These are phyloP conservation scores for Drosophila mayaguana DNA, from an alignment of 2,888 invertebrate genomes.

Conservation along the genomic window DNA sequence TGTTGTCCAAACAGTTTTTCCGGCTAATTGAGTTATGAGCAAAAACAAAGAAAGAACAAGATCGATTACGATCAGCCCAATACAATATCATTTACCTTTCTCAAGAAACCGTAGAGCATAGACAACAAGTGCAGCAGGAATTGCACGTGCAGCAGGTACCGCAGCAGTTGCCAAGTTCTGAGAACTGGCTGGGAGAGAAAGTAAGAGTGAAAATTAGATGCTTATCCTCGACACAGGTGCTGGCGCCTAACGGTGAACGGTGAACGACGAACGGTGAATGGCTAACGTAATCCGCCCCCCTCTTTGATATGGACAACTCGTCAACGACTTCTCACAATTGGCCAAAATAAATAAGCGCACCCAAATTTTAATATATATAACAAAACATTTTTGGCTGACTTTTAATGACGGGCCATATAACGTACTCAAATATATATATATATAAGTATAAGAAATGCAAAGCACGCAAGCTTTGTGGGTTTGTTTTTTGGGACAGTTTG, in stretches of 20 bases:
- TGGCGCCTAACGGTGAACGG: constrained; percentile 59
- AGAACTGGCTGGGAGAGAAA: constrained; percentile 24
- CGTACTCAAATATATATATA: background rate
- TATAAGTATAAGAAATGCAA: constrained; percentile 57
- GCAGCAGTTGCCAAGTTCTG: constrained; percentile 26
- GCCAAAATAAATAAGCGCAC: constrained; percentile 50
- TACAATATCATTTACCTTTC: constrained; percentile 63
- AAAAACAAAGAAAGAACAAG: constrained; percentile 60
- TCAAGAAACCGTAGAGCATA: constrained; percentile 36
- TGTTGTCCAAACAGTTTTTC: constrained; percentile 39
- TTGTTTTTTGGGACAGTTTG: constrained; percentile 61
- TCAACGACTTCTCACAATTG: constrained; percentile 23
- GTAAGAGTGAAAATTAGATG: constrained; percentile 55
- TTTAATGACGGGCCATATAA: constrained; percentile 64
- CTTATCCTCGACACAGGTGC: constrained; percentile 42
- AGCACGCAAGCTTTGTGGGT: constrained; percentile 64
- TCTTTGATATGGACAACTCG: constrained; percentile 18
- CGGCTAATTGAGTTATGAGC: constrained; percentile 76
- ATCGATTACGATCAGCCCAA: constrained; percentile 68
- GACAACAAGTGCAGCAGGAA: constrained; percentile 43
- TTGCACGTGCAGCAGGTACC: constrained; percentile 65
- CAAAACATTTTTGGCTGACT: constrained; percentile 53
- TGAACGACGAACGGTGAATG: constrained; percentile 17
- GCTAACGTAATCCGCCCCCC: background rate
- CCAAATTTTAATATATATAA: constrained; percentile 74